A percentile compares a stretch with the other conserved stretches of the same genome.
Evolutionary conservation across 2,797 vertebrate species (phyloP).

Genomic region (Onychomys arenicola): DNA sequence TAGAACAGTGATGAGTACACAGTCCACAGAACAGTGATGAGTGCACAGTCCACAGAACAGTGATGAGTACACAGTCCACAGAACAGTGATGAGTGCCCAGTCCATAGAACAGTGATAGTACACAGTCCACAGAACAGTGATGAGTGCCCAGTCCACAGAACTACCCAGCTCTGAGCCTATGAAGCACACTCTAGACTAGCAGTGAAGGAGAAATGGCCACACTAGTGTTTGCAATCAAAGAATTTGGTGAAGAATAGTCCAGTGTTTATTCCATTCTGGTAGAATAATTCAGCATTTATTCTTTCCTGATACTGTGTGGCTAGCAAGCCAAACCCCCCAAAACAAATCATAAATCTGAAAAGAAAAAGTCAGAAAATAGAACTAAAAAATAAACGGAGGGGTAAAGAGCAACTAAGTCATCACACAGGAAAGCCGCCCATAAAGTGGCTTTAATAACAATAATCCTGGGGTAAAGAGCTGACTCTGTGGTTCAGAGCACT

Average conservation of each 20-base stretch:
- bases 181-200: not conserved
- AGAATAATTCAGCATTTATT: not conserved
- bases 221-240: not conserved
- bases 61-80: not conserved
- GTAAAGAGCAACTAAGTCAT: not conserved
- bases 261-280: not conserved
- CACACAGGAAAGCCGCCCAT: not conserved
- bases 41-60: too few species aligned
- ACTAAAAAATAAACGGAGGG: slow-evolving; percentile 17
- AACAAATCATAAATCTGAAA: not conserved
- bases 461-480: not conserved
- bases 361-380: not conserved
- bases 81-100: not conserved
- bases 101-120: too few species aligned
- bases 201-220: not conserved
- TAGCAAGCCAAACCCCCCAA: not conserved
- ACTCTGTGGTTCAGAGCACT: not conserved
- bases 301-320: not conserved
- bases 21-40: not conserved
- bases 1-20: not conserved
- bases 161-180: not conserved
- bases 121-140: not conserved
- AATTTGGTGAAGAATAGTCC: not conserved
- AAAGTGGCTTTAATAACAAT: not conserved
- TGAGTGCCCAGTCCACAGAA: not conserved